These are phyloP conservation scores for Grammomys dolichurus DNA, from an alignment of 2,113 vertebrate genomes.

Conservation along the genomic window DNA sequence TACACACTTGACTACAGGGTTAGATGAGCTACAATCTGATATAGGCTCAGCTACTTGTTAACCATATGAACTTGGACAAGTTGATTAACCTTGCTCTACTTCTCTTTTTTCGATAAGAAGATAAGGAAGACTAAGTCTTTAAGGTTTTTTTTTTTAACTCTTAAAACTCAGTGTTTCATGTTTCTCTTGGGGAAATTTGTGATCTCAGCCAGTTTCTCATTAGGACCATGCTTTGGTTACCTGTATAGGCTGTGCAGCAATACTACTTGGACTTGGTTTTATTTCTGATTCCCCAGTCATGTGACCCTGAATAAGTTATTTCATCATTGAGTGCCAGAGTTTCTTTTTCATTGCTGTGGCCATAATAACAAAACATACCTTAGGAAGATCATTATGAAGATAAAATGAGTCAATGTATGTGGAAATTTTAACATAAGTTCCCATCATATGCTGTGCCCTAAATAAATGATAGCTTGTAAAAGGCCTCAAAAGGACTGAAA, in stretches of 20 bases:
- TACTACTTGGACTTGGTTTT: slow-evolving; percentile 44
- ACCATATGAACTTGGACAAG: background rate
- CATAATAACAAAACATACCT: background rate
- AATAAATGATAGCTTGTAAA: slow-evolving; percentile 34
- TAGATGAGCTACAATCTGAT: background rate
- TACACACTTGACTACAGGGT: background rate
- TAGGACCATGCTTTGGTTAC: slow-evolving; percentile 17
- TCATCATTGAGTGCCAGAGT: slow-evolving; percentile 30
- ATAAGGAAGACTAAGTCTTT: slow-evolving; percentile 59
- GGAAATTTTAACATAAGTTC: background rate
- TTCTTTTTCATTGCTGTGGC: slow-evolving; percentile 38
- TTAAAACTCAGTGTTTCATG: background rate
- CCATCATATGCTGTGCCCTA: background rate
- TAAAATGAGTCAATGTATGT: slow-evolving; percentile 43
- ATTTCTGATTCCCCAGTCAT: background rate
- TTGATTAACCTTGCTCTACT: background rate
- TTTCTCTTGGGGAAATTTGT: slow-evolving; percentile 21
- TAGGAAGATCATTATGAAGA: background rate
- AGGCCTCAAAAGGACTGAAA: background rate
- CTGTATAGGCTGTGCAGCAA: background rate
- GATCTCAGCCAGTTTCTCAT: slow-evolving; percentile 43
- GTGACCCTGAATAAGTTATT: slow-evolving; percentile 55
- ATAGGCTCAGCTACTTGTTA: background rate
- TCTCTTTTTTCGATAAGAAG: slow-evolving; percentile 43
- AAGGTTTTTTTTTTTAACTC: background rate